A percentile compares a stretch with the other conserved stretches of the same genome.
phyloP scores from a whole-genome alignment of 1,140 invertebrate species.

The Antheraea mylitta region DNA sequence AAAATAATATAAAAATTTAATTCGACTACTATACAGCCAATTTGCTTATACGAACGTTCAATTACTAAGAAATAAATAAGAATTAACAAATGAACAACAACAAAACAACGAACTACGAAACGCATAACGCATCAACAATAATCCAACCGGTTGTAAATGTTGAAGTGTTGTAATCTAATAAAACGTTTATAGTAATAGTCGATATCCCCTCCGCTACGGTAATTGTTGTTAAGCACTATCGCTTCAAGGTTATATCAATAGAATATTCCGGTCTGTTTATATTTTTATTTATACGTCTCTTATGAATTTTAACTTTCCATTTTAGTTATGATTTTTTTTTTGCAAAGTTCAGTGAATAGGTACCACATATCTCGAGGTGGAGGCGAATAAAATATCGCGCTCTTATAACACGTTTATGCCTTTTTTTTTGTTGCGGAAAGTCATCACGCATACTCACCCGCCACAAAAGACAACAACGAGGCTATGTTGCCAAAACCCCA shows the following conservation, averaged over 20 bases:
- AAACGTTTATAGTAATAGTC: slow-evolving; percentile 3
- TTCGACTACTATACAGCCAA: neutral
- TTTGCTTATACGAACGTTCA: neutral
- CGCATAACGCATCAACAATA: neutral
- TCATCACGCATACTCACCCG: too few relatives aligned
- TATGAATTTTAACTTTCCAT: neutral
- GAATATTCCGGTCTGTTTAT: neutral
- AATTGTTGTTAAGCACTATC: neutral
- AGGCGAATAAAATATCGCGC: too few relatives aligned
- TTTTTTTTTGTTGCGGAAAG: too few relatives aligned
- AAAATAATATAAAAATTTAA: too few relatives aligned
- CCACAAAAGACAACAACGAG: too few relatives aligned
- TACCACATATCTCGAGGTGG: neutral
- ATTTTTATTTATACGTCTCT: neutral
- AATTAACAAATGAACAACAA: neutral
- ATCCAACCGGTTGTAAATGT: neutral
- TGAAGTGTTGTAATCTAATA: neutral
- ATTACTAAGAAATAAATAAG: too few relatives aligned
- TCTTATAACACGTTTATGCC: too few relatives aligned
- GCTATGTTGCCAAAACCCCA: too few relatives aligned
- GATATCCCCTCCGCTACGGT: neutral
- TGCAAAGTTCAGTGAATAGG: neutral
- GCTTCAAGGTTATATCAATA: neutral
- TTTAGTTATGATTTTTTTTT: neutral
- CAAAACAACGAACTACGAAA: neutral